Conservation (phyloP, 2,797 vertebrate species). For the Chloroceryle amazona region DNA sequence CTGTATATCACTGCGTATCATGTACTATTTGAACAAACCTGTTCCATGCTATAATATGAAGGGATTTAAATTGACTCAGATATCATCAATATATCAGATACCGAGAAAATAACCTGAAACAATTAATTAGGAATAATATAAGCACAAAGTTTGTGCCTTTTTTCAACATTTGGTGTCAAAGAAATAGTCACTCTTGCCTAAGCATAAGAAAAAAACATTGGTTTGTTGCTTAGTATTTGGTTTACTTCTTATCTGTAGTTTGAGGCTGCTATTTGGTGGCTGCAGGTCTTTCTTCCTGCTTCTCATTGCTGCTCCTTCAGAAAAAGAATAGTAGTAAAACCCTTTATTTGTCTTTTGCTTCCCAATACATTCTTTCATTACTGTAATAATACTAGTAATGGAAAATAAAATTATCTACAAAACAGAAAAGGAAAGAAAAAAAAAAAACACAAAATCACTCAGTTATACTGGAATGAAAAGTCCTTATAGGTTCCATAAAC, state of each 20-base stretch:
- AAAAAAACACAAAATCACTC: not conserved
- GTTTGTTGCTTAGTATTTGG: not conserved
- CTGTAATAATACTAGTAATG: not conserved
- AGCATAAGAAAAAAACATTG: not conserved
- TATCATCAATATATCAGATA: not conserved
- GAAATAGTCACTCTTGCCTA: not conserved
- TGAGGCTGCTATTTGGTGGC: not conserved
- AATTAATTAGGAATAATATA: not conserved
- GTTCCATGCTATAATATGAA: not conserved
- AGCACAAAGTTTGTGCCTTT: not conserved
- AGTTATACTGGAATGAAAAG: not conserved
- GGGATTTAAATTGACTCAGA: not conserved
- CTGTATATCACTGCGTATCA: not conserved
- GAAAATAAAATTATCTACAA: not conserved
- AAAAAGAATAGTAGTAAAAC: not conserved
- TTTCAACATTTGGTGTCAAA: not conserved
- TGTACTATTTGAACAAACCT: not conserved
- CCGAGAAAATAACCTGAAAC: not conserved
- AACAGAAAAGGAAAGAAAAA: not conserved
- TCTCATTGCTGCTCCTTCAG: not conserved
- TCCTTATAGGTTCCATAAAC: not conserved
- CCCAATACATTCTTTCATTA: not conserved
- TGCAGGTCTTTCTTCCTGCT: not conserved
- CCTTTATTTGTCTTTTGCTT: accelerated
- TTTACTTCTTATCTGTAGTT: not conserved